Conservation (phyloP, 2,113 vertebrate genomes). For the Xenopus borealis region DNA sequence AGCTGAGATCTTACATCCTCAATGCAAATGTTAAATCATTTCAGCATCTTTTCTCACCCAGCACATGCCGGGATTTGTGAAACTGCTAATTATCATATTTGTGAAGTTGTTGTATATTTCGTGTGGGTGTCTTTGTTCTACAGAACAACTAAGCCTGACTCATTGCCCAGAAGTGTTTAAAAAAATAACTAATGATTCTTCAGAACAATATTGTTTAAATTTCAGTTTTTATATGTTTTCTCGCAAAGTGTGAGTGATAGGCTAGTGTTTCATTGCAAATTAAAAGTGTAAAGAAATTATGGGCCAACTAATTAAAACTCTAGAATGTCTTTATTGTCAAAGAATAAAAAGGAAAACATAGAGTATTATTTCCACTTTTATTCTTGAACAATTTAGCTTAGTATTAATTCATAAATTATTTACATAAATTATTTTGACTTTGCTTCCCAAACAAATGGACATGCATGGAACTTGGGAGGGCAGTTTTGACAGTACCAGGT, state of each 20-base stretch:
- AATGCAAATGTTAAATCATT: constrained; percentile 38
- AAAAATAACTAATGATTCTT: constrained; percentile 30
- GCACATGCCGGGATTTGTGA: constrained; percentile 32
- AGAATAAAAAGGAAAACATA: neutral
- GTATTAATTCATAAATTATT: no score
- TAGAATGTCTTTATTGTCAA: neutral
- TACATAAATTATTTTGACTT: no score
- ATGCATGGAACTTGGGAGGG: no score
- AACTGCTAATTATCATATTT: constrained; percentile 45
- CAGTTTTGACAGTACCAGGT: no score
- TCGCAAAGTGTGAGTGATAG: neutral
- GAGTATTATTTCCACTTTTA: no score
- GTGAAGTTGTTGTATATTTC: constrained; percentile 42
- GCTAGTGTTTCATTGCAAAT: neutral
- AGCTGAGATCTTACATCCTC: constrained; percentile 25
- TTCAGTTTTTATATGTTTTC: constrained; percentile 5
- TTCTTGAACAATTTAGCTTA: no score
- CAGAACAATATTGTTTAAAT: constrained; percentile 9
- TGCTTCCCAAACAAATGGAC: no score
- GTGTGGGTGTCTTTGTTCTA: constrained; percentile 40
- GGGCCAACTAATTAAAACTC: neutral
- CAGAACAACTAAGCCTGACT: constrained; percentile 27
- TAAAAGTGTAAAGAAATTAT: neutral
- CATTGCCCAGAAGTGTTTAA: constrained; percentile 37
- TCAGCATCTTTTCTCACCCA: constrained; percentile 34